A percentile compares a stretch with the other conserved stretches of the same genome.
Conservation (phyloP, 2,113 vertebrate genomes). For the Charadrius vociferus region DNA sequence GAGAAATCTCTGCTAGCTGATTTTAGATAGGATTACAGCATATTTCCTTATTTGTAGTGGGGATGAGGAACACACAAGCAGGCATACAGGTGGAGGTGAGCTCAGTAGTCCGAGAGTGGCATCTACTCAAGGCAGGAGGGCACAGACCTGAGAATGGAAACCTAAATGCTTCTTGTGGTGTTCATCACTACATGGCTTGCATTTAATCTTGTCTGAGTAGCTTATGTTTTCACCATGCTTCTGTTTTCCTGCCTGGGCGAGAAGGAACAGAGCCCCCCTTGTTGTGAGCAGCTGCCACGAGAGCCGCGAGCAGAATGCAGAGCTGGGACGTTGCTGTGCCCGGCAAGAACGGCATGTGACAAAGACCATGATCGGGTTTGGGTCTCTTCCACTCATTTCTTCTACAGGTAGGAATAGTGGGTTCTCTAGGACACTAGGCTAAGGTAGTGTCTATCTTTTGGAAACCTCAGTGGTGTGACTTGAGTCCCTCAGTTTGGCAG, state of each 20-base stretch:
- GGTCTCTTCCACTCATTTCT: background rate
- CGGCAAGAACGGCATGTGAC: background rate
- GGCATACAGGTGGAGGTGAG: background rate
- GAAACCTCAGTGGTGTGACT: background rate
- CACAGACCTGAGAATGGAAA: background rate
- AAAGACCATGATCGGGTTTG: background rate
- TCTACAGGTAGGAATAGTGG: background rate
- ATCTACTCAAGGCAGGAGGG: background rate
- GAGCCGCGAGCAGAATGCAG: background rate
- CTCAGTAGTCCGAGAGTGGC: background rate
- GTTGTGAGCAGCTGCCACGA: background rate
- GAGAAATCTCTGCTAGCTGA: background rate
- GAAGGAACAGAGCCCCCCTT: background rate
- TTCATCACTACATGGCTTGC: background rate
- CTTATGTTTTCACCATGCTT: constrained; percentile 29
- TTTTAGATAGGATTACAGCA: background rate
- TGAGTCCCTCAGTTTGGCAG: background rate
- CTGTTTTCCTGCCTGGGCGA: background rate
- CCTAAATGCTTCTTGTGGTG: background rate
- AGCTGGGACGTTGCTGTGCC: background rate
- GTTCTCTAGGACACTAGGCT: background rate
- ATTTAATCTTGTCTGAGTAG: constrained; percentile 10
- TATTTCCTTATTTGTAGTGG: background rate
- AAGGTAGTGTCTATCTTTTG: background rate
- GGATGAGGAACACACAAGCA: background rate